phyloP scores from a whole-genome alignment of 2,888 invertebrate species.

The Bombylius discolor region DNA sequence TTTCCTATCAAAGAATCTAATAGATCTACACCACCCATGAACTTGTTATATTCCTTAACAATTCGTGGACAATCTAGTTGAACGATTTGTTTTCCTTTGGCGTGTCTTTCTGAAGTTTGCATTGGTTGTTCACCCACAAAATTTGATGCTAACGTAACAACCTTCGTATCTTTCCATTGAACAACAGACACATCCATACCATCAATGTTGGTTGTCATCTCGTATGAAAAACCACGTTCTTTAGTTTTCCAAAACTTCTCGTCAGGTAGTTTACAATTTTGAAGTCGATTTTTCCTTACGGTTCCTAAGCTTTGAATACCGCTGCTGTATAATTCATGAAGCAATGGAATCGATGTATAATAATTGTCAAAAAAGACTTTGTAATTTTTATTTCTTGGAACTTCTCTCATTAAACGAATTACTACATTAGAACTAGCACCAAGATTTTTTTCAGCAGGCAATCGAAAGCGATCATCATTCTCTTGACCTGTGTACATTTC shows the following conservation, averaged over 20 bases:
- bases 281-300: conserved; percentile 7
- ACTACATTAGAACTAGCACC: conserved; percentile 16
- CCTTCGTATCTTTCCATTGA: background rate
- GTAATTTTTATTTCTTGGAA: conserved; percentile 10
- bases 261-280: conserved; percentile 9
- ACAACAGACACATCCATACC: conserved; percentile 2
- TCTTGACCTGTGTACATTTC: conserved; percentile 14
- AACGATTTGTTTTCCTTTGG: conserved; percentile 5
- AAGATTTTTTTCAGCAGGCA: conserved; percentile 9
- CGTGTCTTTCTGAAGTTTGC: conserved; percentile 3
- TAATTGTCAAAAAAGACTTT: conserved; percentile 4
- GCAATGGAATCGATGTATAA: conserved; percentile 5
- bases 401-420: conserved; percentile 11
- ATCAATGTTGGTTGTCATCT: background rate
- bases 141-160: conserved; percentile 3
- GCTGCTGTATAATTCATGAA: conserved; percentile 6
- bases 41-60: conserved; percentile 2
- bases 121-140: conserved; percentile 10
- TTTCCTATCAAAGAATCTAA: conserved; percentile 5
- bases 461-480: conserved; percentile 7
- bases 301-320: conserved; percentile 10
- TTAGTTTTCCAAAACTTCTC: conserved; percentile 8
- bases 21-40: conserved; percentile 7
- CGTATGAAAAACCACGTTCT: conserved; percentile 3
- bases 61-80: conserved; percentile 4